phyloP scores from a whole-genome alignment of 2,888 invertebrate genomes.

The Laspeyria flexula region DNA sequence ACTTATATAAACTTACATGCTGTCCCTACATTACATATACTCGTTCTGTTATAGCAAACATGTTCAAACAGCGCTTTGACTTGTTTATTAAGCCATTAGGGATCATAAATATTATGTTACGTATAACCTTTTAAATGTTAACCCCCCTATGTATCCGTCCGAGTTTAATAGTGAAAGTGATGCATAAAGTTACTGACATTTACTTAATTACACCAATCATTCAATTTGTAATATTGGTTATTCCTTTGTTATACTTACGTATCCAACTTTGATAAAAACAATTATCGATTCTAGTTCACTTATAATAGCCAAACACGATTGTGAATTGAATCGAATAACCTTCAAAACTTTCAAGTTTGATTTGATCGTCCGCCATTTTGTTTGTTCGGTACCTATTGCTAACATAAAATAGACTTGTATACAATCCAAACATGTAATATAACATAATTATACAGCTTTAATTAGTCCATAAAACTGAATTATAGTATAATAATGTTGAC shows the following conservation, averaged over 20 bases:
- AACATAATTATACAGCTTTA: conserved; percentile 50
- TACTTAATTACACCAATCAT: conserved; percentile 27
- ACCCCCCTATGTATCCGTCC: conserved; percentile 3
- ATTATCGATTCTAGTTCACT: conserved; percentile 25
- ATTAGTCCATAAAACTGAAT: conserved; percentile 57
- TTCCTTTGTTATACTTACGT: too few relatives aligned
- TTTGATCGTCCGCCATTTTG: conserved; percentile 38
- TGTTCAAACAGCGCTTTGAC: neutral
- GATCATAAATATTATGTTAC: conserved; percentile 1
- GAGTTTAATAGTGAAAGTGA: conserved; percentile 8
- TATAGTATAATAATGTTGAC: conserved; percentile 48
- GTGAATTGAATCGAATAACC: conserved; percentile 33
- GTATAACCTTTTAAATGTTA: conserved; percentile 14
- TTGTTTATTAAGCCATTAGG: conserved; percentile 7
- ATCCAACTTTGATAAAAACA: too few relatives aligned
- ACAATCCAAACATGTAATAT: conserved; percentile 35
- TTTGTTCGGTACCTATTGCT: conserved; percentile 19
- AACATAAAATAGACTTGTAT: conserved; percentile 13
- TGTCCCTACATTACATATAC: neutral
- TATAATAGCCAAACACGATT: conserved; percentile 26
- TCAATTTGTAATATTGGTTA: conserved; percentile 24
- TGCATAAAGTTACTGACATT: conserved; percentile 24
- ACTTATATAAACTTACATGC: neutral
- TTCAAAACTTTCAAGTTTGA: conserved; percentile 44
- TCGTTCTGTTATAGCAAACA: neutral